Evolutionary conservation across 2,888 invertebrate genomes (phyloP).

Genomic region (Oxycera nigricornis): DNA sequence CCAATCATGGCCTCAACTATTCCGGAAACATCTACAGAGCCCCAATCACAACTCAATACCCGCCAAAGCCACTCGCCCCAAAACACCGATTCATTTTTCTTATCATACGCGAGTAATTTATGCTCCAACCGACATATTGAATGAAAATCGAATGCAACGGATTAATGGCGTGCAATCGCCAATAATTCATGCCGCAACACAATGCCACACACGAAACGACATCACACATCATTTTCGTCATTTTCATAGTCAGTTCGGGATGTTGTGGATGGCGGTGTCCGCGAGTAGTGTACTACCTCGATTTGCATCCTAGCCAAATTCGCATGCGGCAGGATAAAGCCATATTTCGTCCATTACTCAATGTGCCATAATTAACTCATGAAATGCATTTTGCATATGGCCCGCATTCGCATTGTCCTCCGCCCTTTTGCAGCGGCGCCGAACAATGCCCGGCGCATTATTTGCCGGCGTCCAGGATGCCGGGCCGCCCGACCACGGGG

Average conservation of each 20-base stretch:
- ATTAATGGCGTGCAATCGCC: constrained; percentile 32
- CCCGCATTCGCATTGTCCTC: constrained; percentile 42
- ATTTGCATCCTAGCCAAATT: constrained; percentile 11
- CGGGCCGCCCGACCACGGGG: constrained; percentile 2
- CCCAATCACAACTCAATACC: not conserved
- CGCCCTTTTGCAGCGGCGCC: constrained; percentile 13
- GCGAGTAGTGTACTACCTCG: not conserved
- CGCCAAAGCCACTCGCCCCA: constrained; percentile 6
- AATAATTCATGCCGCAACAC: constrained; percentile 21
- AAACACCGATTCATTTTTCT: constrained; percentile 29
- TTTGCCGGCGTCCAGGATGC: constrained; percentile 1
- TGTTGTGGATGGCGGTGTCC: not conserved
- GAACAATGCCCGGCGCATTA: constrained; percentile 7
- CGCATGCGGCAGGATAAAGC: constrained; percentile 19
- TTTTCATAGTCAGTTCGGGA: not conserved
- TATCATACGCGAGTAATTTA: constrained; percentile 20
- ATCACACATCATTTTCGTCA: constrained; percentile 21
- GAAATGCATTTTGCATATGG: constrained; percentile 40
- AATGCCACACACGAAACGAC: constrained; percentile 25
- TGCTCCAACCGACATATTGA: constrained; percentile 23
- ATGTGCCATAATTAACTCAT: constrained; percentile 44
- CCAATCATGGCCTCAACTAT: not conserved
- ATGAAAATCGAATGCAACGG: constrained; percentile 37
- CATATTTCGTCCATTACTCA: constrained; percentile 40
- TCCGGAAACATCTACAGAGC: not conserved